Percentiles rank a stretch among this genome's conserved stretches.
Conservation (phyloP, 2,113 vertebrate species). For the Rhodinocichla rosea region DNA sequence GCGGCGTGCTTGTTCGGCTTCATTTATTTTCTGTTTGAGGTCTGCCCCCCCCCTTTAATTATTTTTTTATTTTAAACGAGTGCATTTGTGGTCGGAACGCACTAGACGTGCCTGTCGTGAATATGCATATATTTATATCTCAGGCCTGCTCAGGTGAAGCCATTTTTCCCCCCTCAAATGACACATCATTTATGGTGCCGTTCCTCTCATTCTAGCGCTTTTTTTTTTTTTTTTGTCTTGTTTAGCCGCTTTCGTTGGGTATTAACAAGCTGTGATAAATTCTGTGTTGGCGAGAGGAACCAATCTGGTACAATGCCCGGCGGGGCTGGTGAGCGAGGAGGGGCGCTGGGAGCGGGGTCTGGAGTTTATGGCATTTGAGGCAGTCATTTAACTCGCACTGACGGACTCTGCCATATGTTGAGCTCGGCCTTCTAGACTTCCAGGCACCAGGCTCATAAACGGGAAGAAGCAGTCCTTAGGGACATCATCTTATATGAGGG, state of each 20-base stretch:
- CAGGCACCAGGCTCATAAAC: slow-evolving; percentile 16
- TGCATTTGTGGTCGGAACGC: too few relatives aligned
- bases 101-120: accelerated
- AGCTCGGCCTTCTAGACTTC: slow-evolving; percentile 23
- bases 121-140: neutral
- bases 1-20: neutral
- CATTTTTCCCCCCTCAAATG: neutral
- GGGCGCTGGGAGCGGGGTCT: neutral
- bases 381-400: neutral
- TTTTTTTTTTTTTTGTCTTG: neutral
- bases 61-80: too few relatives aligned
- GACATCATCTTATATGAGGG: neutral
- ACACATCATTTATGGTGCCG: neutral
- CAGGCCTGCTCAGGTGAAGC: neutral
- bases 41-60: accelerated
- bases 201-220: neutral
- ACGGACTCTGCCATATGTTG: slow-evolving; percentile 13
- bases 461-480: slow-evolving; percentile 18
- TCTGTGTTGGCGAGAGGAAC: neutral
- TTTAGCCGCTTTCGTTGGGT: neutral
- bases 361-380: slow-evolving; percentile 4
- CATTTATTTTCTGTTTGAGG: neutral
- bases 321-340: neutral
- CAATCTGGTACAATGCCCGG: neutral
- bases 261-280: neutral